A percentile compares a stretch with the other conserved stretches of the same genome.
Evolutionary conservation across 2,888 invertebrate genomes (phyloP).

Genomic region (Gastracanthus pulcherrimus): DNA sequence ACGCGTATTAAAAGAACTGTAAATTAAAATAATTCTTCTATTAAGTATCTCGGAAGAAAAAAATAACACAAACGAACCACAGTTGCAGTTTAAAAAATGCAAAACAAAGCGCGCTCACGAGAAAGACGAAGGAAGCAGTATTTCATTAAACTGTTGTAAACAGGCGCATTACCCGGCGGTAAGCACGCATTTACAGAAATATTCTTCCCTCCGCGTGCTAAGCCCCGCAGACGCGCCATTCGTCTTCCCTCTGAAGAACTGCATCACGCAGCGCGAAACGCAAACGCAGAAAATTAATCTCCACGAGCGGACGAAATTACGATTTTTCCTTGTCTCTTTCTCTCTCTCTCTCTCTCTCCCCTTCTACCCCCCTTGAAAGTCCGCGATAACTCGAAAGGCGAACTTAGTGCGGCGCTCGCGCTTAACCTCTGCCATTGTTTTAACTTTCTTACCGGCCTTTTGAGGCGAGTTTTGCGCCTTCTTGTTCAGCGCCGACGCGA

Average conservation of each 20-base stretch:
- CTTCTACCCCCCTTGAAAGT: not conserved
- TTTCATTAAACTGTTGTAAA: not conserved
- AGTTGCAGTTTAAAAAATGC: not conserved
- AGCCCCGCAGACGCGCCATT: not conserved
- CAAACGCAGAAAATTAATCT: conserved; percentile 14
- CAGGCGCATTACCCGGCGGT: not conserved
- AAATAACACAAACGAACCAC: no score
- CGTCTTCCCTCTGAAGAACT: not conserved
- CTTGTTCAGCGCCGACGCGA: conserved; percentile 31
- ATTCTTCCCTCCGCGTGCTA: not conserved
- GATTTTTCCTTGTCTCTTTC: conserved; percentile 5
- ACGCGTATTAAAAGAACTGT: no score
- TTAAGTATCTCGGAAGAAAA: no score
- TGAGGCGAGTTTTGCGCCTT: conserved; percentile 30
- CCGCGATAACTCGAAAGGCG: conserved; percentile 11
- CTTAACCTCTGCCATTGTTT: conserved; percentile 49
- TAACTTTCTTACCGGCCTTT: conserved; percentile 46
- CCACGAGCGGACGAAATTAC: not conserved
- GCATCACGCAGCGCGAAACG: not conserved
- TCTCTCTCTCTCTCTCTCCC: not conserved
- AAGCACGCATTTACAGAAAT: not conserved
- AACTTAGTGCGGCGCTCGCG: not conserved
- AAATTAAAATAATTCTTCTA: no score
- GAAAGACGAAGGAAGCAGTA: not conserved
- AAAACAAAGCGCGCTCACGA: not conserved